Base-by-base conservation (phyloP, 2,113 vertebrate genomes). In the Amphiprion percula region DNA sequence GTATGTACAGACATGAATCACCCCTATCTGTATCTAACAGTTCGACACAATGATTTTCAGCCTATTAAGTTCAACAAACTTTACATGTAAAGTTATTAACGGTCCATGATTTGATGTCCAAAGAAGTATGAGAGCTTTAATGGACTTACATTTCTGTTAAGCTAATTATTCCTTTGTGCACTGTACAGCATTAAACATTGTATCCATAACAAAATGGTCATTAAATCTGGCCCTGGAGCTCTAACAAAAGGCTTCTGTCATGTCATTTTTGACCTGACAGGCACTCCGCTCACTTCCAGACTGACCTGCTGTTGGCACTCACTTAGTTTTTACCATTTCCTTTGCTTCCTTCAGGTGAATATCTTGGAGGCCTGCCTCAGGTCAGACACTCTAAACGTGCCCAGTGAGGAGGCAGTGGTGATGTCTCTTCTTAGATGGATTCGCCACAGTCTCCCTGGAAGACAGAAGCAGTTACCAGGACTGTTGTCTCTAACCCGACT, bases 351-450 rank as follows among this genome's bases (percentile, higher is more conserved):
- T 79, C 93, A 96, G 92, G 90, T 93, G 77, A 92, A 93, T 67
- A 87, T 96, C 63, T 6, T 99, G 54, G 95, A 96, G 70, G 93
- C 91, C 70, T 99, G 97, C 82, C 93, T 99, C 0, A 92, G 93
- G 46, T 95, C 96, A 30, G 97, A 99, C 5, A 90, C 92, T 68
- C 91, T 99, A 68, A 90, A 94, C 21, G 94, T 98, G 16, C 95
- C 96, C 0, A 96, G 96, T 79, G 98, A 99, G 92, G 97, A 97
- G 87, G 92, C 86, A 0, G 96, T 96, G 14, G 90, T 99, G 85
- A 93, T 82, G 79, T 95, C 97, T 14, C 94, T 97, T 50, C 92
- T 99, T 24, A 92, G 81, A 0, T 99, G 98, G 98, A 96, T 95
- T 33, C 93, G 89, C 37, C 93, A 97, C 61, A 93, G 95, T 61